Evolutionary conservation across 2,888 invertebrate genomes (phyloP).

Genomic region (Gymnosoma rotundatum): DNA sequence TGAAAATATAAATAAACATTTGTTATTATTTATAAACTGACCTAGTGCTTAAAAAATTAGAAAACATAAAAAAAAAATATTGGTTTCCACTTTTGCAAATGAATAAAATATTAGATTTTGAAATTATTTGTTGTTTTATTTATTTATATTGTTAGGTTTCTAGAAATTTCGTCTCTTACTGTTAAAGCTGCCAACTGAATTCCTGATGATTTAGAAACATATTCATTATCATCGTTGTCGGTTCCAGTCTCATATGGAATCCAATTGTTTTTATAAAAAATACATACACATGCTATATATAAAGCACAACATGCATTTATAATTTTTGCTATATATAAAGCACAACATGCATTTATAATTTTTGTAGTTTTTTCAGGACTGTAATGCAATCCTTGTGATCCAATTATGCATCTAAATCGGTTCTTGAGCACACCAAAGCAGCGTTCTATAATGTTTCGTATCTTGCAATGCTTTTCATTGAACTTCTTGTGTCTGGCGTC

Average conservation of each 20-base stretch:
- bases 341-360: constrained; percentile 5
- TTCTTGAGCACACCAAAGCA: not conserved
- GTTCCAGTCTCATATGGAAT: not conserved
- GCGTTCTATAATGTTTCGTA: not conserved
- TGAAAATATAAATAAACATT: no score
- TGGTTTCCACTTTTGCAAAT: no score
- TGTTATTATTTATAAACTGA: no score
- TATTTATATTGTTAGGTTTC: no score
- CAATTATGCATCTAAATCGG: not conserved
- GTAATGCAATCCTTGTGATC: not conserved
- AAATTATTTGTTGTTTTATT: not conserved
- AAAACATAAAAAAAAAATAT: no score
- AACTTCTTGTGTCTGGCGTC: no score
- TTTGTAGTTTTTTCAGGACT: not conserved
- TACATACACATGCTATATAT: not conserved
- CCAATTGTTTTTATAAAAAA: not conserved
- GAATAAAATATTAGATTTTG: no score
- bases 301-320: constrained; percentile 4
- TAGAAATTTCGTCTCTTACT: not conserved
- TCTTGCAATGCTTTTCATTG: not conserved
- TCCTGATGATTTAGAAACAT: not conserved
- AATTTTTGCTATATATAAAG: not conserved
- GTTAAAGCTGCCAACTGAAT: not conserved
- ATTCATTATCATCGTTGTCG: not conserved
- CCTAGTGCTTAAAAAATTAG: no score